These are phyloP conservation scores for Papilio protenor DNA, from an alignment of 2,888 invertebrate species.

Conservation along the genomic window DNA sequence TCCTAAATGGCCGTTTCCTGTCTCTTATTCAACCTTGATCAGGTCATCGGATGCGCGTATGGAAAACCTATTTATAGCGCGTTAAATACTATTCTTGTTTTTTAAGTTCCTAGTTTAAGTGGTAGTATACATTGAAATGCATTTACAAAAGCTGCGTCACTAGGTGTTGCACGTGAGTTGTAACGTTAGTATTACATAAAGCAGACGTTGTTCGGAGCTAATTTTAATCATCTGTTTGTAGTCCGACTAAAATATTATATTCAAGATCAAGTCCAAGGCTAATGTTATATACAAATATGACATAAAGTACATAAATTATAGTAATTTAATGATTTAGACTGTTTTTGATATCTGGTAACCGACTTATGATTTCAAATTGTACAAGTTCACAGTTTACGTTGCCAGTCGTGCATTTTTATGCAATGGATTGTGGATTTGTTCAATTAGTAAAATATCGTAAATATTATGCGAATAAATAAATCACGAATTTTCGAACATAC, in stretches of 20 bases:
- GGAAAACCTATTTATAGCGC: neutral
- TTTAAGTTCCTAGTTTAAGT: constrained; percentile 7
- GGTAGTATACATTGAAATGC: constrained; percentile 22
- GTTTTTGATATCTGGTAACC: neutral
- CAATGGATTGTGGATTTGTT: neutral
- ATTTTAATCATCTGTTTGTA: constrained; percentile 5
- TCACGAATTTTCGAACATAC: neutral
- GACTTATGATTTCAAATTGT: neutral
- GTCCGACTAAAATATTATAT: constrained; percentile 16
- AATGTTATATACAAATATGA: constrained; percentile 5
- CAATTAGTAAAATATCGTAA: neutral
- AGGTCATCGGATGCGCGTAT: neutral
- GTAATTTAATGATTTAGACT: neutral
- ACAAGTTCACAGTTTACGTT: constrained; percentile 5
- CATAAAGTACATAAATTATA: neutral
- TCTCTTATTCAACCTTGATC: neutral
- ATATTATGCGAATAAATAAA: neutral
- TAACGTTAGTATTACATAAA: constrained; percentile 18
- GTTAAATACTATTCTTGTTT: neutral
- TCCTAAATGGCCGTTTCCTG: neutral
- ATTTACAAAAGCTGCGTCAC: constrained; percentile 28
- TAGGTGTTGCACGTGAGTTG: constrained; percentile 25
- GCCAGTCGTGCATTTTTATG: constrained; percentile 9
- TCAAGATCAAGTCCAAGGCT: constrained; percentile 17
- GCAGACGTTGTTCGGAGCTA: neutral